Percentiles rank a stretch among this genome's conserved stretches.
These are phyloP conservation scores for Stenodera caucasica DNA, from an alignment of 2,888 invertebrate genomes.

Conservation along the genomic window DNA sequence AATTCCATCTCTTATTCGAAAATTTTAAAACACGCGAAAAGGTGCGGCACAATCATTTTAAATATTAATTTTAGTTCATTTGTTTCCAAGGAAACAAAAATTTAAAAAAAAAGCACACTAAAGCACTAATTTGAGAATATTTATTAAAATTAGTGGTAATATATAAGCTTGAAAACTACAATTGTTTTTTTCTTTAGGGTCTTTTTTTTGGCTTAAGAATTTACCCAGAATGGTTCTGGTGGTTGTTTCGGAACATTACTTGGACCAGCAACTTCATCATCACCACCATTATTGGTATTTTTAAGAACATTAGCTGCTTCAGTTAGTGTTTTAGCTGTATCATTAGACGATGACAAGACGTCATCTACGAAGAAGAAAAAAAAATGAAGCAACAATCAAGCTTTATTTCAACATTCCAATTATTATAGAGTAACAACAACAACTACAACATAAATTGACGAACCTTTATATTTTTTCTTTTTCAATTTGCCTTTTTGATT, in stretches of 20 bases:
- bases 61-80: neutral
- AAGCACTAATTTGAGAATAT: too few relatives aligned
- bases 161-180: neutral
- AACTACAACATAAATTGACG: neutral
- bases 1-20: too few relatives aligned
- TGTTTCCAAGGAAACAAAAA: neutral
- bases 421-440: too few relatives aligned
- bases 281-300: slow-evolving; percentile 17
- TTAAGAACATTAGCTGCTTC: slow-evolving; percentile 26
- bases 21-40: neutral
- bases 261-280: slow-evolving; percentile 17
- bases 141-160: neutral
- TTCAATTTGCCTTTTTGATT: slow-evolving; percentile 32
- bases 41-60: neutral
- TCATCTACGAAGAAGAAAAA: slow-evolving; percentile 29
- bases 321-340: slow-evolving; percentile 29
- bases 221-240: slow-evolving; percentile 45
- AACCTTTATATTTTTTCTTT: slow-evolving; percentile 28
- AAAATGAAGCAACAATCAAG: slow-evolving; percentile 1
- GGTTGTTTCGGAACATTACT: slow-evolving; percentile 24
- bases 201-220: slow-evolving; percentile 16
- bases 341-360: slow-evolving; percentile 21
- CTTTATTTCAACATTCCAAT: neutral
- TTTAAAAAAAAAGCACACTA: too few relatives aligned
- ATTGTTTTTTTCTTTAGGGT: neutral